Evolutionary conservation across 2,113 vertebrate species (phyloP).

Genomic region (Cryptomyrus ogoouensis): DNA sequence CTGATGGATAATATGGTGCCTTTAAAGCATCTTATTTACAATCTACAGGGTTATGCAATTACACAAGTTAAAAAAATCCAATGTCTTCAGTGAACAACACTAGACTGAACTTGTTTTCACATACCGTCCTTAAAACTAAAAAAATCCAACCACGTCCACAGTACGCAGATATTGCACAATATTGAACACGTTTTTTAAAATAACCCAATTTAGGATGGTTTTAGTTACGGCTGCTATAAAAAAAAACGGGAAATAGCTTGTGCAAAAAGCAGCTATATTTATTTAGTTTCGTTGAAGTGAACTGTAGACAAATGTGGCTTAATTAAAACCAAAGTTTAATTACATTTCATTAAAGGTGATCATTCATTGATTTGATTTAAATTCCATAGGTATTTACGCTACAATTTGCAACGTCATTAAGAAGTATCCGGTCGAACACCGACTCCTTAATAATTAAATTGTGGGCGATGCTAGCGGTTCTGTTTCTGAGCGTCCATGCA

Average conservation of each 20-base stretch:
- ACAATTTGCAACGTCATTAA: neutral
- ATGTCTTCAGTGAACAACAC: neutral
- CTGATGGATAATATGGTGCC: neutral
- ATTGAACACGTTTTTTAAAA: neutral
- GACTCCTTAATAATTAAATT: neutral
- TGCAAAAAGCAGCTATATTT: neutral
- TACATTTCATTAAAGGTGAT: constrained; percentile 20
- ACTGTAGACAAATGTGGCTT: neutral
- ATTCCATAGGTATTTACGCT: neutral
- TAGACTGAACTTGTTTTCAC: neutral
- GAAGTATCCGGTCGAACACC: neutral
- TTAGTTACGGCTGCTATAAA: neutral
- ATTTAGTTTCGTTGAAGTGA: neutral
- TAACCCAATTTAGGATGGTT: neutral
- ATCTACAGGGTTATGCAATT: neutral
- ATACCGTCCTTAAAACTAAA: neutral
- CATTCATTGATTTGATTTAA: constrained; percentile 4
- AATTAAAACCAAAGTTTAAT: constrained; percentile 18
- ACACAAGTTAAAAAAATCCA: neutral
- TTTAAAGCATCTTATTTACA: neutral
- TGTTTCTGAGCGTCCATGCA: neutral
- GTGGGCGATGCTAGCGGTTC: neutral
- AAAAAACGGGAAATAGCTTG: neutral
- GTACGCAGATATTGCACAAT: neutral
- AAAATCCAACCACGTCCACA: neutral